phyloP scores from a whole-genome alignment of 2,113 vertebrate genomes.

The Puffinus mauretanicus region DNA sequence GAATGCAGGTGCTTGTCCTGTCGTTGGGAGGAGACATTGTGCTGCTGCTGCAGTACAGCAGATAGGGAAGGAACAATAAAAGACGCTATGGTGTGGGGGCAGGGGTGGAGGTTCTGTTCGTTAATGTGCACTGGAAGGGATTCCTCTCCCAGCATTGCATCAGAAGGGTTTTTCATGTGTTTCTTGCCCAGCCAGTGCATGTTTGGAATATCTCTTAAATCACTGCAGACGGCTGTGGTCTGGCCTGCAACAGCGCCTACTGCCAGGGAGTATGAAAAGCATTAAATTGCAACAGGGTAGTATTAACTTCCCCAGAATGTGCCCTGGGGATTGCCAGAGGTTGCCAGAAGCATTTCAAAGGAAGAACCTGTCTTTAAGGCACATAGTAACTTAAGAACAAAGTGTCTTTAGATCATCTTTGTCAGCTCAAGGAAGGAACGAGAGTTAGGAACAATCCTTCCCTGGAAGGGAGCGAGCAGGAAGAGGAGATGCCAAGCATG shows the following conservation, averaged over 20 bases:
- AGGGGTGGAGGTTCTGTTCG: not conserved
- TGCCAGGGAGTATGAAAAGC: not conserved
- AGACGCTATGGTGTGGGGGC: not conserved
- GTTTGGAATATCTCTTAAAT: not conserved
- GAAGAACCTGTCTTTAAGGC: not conserved
- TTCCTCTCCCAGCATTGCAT: not conserved
- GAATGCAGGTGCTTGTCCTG: not conserved
- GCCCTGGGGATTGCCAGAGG: not conserved
- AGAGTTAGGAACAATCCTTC: not conserved
- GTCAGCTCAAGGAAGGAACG: not conserved
- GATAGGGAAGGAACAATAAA: not conserved
- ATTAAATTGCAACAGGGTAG: not conserved
- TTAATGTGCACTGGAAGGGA: not conserved
- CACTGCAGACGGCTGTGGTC: not conserved
- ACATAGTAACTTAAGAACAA: not conserved
- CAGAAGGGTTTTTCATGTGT: fast-evolving
- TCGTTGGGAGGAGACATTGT: not conserved
- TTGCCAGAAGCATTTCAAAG: not conserved
- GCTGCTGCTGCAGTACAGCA: not conserved
- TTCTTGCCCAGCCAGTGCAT: not conserved
- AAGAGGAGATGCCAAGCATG: not conserved
- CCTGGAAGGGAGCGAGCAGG: not conserved
- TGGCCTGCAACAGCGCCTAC: not conserved
- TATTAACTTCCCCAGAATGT: not conserved
- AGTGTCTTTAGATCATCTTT: not conserved